These are phyloP conservation scores for Discoglossus pictus DNA, from an alignment of 2,797 vertebrate species.

Conservation along the genomic window DNA sequence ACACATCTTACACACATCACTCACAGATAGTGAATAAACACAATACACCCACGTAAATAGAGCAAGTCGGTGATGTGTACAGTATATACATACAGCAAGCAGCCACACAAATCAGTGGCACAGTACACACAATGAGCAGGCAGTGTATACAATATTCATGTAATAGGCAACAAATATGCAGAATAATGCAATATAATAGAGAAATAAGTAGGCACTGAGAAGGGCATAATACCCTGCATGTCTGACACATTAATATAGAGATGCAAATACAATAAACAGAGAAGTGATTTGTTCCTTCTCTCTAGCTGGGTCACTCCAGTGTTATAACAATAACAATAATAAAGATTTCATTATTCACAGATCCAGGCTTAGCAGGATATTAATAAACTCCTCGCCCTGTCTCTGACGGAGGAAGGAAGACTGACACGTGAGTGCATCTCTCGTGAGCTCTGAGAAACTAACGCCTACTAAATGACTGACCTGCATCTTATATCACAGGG, in stretches of 20 bases:
- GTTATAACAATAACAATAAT: constrained; percentile 19
- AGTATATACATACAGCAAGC: no score
- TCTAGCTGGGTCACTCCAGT: constrained; percentile 10
- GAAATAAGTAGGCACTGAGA: no score
- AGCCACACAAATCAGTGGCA: no score
- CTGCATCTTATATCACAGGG: constrained; percentile 20
- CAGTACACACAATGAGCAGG: no score
- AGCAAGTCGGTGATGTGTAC: no score
- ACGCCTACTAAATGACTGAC: constrained; percentile 40
- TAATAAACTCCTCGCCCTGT: constrained; percentile 39
- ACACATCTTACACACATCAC: no score
- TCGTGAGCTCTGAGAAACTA: constrained; percentile 1
- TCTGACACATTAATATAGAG: constrained; percentile 5
- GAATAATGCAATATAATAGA: no score
- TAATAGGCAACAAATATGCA: no score
- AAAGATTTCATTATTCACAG: constrained; percentile 33
- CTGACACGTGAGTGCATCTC: constrained; percentile 13
- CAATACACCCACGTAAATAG: no score
- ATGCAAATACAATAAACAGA: neutral
- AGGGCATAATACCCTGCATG: constrained; percentile 4
- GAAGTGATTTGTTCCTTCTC: neutral
- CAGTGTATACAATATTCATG: no score
- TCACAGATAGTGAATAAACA: no score
- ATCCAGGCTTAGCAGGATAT: constrained; percentile 37
- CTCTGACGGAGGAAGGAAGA: neutral